Evolutionary conservation across 2,888 invertebrate species (phyloP).

Genomic region (Neoascia interrupta): DNA sequence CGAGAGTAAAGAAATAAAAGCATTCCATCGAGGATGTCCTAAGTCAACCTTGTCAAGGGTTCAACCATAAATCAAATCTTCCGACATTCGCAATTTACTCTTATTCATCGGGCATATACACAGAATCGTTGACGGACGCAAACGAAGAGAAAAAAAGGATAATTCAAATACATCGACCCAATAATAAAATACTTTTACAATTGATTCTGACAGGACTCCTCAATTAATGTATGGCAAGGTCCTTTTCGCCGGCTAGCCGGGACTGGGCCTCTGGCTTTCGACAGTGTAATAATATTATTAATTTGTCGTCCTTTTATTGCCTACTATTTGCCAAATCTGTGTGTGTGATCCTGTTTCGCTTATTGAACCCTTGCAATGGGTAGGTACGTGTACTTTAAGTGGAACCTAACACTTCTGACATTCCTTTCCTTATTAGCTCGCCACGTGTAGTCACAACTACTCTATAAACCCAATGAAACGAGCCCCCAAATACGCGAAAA

Average conservation of each 20-base stretch:
- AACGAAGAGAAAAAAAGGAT: background rate
- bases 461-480: too few species aligned
- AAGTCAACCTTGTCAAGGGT: conserved; percentile 19
- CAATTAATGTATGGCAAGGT: conserved; percentile 20
- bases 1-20: conserved; percentile 3
- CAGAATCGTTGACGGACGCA: background rate
- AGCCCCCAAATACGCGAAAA: conserved; percentile 17
- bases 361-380: too few species aligned
- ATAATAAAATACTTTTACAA: conserved; percentile 25
- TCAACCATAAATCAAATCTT: conserved; percentile 41
- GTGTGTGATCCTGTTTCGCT: conserved; percentile 2
- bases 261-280: background rate
- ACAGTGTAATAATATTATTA: conserved; percentile 16
- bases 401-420: too few species aligned
- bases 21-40: conserved; percentile 20
- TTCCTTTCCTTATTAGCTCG: too few species aligned
- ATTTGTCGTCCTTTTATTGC: conserved; percentile 17
- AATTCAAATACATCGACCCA: conserved; percentile 2
- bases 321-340: too few species aligned
- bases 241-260: too few species aligned
- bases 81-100: conserved; percentile 39
- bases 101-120: conserved; percentile 24
- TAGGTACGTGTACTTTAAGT: too few species aligned
- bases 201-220: conserved; percentile 24
- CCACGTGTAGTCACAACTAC: too few species aligned